These are phyloP conservation scores for Tethea ocularis DNA, from an alignment of 2,888 invertebrate genomes.

Conservation along the genomic window DNA sequence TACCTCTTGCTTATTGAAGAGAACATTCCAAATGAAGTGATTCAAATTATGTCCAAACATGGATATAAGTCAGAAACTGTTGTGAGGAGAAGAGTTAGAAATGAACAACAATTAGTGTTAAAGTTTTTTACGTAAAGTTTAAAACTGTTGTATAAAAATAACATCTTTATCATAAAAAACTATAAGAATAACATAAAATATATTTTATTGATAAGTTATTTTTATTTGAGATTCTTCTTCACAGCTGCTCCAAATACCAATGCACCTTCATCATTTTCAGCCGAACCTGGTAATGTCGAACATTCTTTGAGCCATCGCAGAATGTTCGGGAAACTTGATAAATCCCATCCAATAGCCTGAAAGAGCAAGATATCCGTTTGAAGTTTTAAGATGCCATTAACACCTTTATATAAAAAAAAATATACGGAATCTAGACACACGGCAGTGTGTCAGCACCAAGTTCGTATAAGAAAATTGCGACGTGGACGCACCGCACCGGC, in stretches of 20 bases:
- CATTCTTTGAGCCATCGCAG: constrained; percentile 85
- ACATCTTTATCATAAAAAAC: constrained; percentile 19
- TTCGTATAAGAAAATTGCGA: too few species aligned
- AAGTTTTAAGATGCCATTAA: not conserved
- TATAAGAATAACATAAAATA: constrained; percentile 22
- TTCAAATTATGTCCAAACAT: constrained; percentile 79
- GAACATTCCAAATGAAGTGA: constrained; percentile 91
- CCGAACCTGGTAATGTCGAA: constrained; percentile 81
- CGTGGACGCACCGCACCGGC: too few species aligned
- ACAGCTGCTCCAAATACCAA: constrained; percentile 83
- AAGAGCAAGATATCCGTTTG: constrained; percentile 33
- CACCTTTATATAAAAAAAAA: too few species aligned
- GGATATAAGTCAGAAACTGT: constrained; percentile 86
- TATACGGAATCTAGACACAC: too few species aligned
- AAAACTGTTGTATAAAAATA: constrained; percentile 25
- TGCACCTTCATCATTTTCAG: constrained; percentile 85
- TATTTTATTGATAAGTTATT: constrained; percentile 31
- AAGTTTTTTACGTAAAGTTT: constrained; percentile 75
- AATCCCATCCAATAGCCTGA: constrained; percentile 85
- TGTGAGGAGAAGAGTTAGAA: constrained; percentile 90
- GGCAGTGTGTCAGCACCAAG: too few species aligned
- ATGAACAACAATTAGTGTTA: constrained; percentile 93
- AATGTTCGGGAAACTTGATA: constrained; percentile 82
- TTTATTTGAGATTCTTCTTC: constrained; percentile 71
- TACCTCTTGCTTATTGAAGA: constrained; percentile 95